Conservation (phyloP, 1,140 invertebrate genomes). For the Drosophila takahashii region DNA sequence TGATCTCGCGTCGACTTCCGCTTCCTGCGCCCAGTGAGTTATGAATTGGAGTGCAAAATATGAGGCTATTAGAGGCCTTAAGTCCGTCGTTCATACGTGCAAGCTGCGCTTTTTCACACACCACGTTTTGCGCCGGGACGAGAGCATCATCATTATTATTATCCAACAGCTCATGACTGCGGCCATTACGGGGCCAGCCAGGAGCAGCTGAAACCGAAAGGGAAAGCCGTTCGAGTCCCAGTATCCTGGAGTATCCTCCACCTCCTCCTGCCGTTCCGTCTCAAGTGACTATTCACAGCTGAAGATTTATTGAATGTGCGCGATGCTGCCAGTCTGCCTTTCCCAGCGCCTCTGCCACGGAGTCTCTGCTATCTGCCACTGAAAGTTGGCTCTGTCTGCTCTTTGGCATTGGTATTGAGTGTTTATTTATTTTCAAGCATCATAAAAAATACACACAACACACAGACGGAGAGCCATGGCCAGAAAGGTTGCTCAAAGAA, state of each 20-base stretch:
- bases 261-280: slow-evolving; percentile 32
- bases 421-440: slow-evolving; percentile 82
- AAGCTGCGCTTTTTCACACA: slow-evolving; percentile 80
- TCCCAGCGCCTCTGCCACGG: slow-evolving; percentile 18
- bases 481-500: slow-evolving; percentile 27
- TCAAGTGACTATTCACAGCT: slow-evolving; percentile 78
- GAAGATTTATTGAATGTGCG: slow-evolving; percentile 81
- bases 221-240: slow-evolving; percentile 60
- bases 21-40: slow-evolving; percentile 40
- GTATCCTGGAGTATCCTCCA: slow-evolving; percentile 27
- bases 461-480: slow-evolving; percentile 24
- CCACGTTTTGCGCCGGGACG: slow-evolving; percentile 21
- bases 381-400: slow-evolving; percentile 68
- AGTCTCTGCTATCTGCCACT: slow-evolving; percentile 44
- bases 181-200: slow-evolving; percentile 60
- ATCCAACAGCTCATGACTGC: slow-evolving; percentile 62
- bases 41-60: slow-evolving; percentile 63
- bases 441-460: slow-evolving; percentile 71
- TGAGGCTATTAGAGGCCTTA: slow-evolving; percentile 72
- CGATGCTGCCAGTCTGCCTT: slow-evolving; percentile 48
- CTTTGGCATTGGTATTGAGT: slow-evolving; percentile 79
- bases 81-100: slow-evolving; percentile 54
- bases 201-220: slow-evolving; percentile 60
- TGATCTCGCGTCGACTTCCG: slow-evolving; percentile 17
- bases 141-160: slow-evolving; percentile 55